Conservation (phyloP, 1,140 invertebrate species). For the Pogonognathellus flavescens region DNA sequence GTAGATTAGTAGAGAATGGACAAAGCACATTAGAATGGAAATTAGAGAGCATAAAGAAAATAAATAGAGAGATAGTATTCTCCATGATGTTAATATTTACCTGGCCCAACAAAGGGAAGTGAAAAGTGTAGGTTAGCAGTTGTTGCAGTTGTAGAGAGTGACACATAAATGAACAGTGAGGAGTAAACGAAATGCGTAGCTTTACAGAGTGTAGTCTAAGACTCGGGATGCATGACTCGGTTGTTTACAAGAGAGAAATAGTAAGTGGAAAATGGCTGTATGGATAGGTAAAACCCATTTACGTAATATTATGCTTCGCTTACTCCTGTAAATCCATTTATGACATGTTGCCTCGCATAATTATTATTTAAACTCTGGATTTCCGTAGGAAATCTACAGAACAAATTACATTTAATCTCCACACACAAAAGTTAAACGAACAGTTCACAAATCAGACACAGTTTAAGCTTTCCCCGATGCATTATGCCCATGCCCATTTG, state of each 20-base stretch:
- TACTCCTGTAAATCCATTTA: neutral
- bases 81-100: conserved; percentile 3
- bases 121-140: conserved; percentile 38
- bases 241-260: no score
- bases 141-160: neutral
- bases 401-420: neutral
- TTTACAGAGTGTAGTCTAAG: no score
- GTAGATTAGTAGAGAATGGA: neutral
- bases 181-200: neutral
- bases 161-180: conserved; percentile 40
- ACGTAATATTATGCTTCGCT: neutral
- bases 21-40: neutral
- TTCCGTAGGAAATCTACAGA: neutral
- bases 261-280: no score
- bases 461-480: neutral
- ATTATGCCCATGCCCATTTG: no score
- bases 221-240: neutral
- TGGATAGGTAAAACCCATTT: no score
- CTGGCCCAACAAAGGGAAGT: conserved; percentile 34
- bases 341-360: neutral
- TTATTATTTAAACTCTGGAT: neutral
- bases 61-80: neutral
- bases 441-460: neutral
- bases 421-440: neutral
- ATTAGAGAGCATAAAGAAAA: neutral